Evolutionary conservation across 2,888 invertebrate genomes (phyloP).

Genomic region (Synanthedon formicaeformis): DNA sequence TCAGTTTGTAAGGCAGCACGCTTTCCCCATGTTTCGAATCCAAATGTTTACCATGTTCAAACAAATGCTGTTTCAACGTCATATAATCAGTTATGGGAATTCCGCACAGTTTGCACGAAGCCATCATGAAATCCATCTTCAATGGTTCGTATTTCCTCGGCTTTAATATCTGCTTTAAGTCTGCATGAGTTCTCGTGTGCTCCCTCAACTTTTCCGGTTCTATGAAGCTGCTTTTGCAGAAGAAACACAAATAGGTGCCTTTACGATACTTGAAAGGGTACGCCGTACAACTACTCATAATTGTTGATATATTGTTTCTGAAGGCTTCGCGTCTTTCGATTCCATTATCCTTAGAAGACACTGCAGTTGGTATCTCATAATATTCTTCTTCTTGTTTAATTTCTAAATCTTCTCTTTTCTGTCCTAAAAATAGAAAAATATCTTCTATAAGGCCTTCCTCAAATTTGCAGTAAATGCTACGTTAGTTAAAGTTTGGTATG

Average conservation of each 20-base stretch:
- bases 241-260: slow-evolving; percentile 54
- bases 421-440: slow-evolving; percentile 67
- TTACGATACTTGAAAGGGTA: slow-evolving; percentile 60
- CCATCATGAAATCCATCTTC: slow-evolving; percentile 51
- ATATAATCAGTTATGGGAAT: slow-evolving; percentile 33
- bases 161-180: slow-evolving; percentile 31
- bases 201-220: slow-evolving; percentile 54
- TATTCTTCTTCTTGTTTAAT: slow-evolving; percentile 30
- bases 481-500: too few species aligned
- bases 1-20: slow-evolving; percentile 53
- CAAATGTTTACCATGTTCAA: slow-evolving; percentile 37
- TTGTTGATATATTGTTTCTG: slow-evolving; percentile 47
- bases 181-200: slow-evolving; percentile 39
- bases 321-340: slow-evolving; percentile 43
- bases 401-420: slow-evolving; percentile 37
- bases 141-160: slow-evolving; percentile 55
- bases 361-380: slow-evolving; percentile 6
- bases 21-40: slow-evolving; percentile 48
- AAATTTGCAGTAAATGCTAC: too few species aligned
- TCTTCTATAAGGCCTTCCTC: slow-evolving; percentile 37
- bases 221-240: slow-evolving; percentile 47
- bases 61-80: slow-evolving; percentile 38
- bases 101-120: slow-evolving; percentile 43
- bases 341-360: slow-evolving; percentile 17
- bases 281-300: slow-evolving; percentile 48